Evolutionary conservation across 2,113 vertebrate genomes (phyloP).

Genomic region (Pavo muticus): DNA sequence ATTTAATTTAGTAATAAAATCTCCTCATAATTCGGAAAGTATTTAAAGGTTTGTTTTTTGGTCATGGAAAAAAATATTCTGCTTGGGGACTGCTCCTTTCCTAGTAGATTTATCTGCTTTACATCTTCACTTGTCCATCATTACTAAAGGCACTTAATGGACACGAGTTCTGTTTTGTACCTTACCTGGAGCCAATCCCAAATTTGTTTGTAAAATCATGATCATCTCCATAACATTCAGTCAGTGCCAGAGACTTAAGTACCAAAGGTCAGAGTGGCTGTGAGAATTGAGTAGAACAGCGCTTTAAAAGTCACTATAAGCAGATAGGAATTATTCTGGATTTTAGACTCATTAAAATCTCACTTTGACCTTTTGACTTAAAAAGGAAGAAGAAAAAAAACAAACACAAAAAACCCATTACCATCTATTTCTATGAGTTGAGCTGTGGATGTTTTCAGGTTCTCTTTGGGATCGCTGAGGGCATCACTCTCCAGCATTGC

Average conservation of each 20-base stretch:
- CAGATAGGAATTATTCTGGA: background rate
- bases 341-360: background rate
- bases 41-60: constrained; percentile 10
- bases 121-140: background rate
- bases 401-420: background rate
- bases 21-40: constrained; percentile 20
- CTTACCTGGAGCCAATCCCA: background rate
- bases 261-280: background rate
- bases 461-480: background rate
- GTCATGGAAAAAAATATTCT: constrained; percentile 23
- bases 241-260: constrained; percentile 1
- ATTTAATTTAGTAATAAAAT: constrained; percentile 39
- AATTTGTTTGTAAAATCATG: constrained; percentile 11
- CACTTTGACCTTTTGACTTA: background rate
- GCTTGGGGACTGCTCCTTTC: background rate
- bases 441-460: background rate
- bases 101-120: background rate
- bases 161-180: background rate
- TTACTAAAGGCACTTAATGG: background rate
- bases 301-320: background rate
- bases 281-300: background rate
- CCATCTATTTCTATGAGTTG: background rate
- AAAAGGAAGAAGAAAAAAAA: background rate
- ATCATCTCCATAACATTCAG: background rate
- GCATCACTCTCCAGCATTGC: background rate